Evolutionary conservation across 2,888 invertebrate species (phyloP).

Genomic region (Meandrusa payeni): DNA sequence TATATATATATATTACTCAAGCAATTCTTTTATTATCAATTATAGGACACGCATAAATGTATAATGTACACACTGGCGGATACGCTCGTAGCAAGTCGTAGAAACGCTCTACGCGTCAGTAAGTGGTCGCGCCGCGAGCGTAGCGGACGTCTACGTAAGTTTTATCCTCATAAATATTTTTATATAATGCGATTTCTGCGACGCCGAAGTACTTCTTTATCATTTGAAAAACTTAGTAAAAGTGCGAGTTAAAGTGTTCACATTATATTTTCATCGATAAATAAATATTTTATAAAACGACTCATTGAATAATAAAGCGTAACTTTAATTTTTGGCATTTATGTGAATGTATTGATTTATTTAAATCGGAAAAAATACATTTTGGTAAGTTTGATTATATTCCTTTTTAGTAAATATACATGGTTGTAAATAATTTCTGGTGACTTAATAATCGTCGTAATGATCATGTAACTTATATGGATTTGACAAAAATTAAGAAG

Average conservation of each 20-base stretch:
- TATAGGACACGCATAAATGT: background rate
- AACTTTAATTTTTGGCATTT: constrained; percentile 3
- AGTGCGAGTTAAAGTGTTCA: background rate
- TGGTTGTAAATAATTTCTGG: too few species aligned
- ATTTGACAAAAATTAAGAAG: too few species aligned
- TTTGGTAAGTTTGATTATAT: background rate
- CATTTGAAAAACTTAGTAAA: background rate
- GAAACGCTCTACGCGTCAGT: constrained; percentile 23
- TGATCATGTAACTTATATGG: too few species aligned
- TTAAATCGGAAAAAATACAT: background rate
- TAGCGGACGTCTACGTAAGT: constrained; percentile 17
- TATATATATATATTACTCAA: background rate
- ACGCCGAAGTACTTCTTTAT: background rate
- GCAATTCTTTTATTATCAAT: background rate
- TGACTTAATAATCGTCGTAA: too few species aligned
- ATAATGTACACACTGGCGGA: background rate
- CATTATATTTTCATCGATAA: background rate
- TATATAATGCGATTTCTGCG: constrained; percentile 9
- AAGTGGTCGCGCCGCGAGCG: constrained; percentile 6
- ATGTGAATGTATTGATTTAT: constrained; percentile 12
- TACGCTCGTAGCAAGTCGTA: constrained; percentile 9
- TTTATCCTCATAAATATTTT: background rate
- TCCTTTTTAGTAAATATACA: too few species aligned
- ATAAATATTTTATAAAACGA: too few species aligned
- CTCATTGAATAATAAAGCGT: background rate